phyloP scores from a whole-genome alignment of 2,113 vertebrate species.

The Cyanoderma ruficeps region DNA sequence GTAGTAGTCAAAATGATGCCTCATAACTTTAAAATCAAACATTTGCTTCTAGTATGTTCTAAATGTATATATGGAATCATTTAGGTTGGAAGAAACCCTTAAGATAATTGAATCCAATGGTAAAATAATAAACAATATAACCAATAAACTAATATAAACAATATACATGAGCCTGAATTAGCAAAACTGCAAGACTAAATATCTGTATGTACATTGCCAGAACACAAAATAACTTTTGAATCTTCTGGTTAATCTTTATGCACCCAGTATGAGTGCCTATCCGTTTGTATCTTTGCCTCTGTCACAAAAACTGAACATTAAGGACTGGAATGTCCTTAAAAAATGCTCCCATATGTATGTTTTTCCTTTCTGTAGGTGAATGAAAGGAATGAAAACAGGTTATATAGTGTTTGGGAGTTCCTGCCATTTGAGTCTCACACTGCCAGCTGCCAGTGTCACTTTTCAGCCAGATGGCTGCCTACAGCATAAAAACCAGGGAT shows the following conservation, averaged over 20 bases:
- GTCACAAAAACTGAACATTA: neutral
- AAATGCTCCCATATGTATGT: neutral
- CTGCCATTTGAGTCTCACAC: constrained; percentile 3
- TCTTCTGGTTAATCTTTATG: neutral
- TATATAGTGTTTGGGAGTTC: neutral
- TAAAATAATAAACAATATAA: neutral
- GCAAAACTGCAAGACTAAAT: neutral
- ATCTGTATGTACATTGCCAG: neutral
- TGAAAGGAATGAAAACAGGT: neutral
- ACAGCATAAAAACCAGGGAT: constrained; percentile 12
- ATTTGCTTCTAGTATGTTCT: neutral
- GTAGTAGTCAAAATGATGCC: neutral
- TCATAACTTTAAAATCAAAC: neutral
- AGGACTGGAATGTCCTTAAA: neutral
- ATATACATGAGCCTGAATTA: neutral
- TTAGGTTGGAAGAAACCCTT: neutral
- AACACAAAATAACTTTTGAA: neutral
- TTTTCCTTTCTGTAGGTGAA: neutral
- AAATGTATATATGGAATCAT: neutral
- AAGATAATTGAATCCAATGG: neutral
- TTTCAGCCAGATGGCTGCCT: constrained; percentile 58
- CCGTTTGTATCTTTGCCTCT: fast-evolving
- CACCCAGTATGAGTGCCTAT: fast-evolving
- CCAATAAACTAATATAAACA: neutral
- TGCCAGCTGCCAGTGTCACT: constrained; percentile 19